phyloP scores from a whole-genome alignment of 2,113 vertebrate genomes.

The Saimiri boliviensis region DNA sequence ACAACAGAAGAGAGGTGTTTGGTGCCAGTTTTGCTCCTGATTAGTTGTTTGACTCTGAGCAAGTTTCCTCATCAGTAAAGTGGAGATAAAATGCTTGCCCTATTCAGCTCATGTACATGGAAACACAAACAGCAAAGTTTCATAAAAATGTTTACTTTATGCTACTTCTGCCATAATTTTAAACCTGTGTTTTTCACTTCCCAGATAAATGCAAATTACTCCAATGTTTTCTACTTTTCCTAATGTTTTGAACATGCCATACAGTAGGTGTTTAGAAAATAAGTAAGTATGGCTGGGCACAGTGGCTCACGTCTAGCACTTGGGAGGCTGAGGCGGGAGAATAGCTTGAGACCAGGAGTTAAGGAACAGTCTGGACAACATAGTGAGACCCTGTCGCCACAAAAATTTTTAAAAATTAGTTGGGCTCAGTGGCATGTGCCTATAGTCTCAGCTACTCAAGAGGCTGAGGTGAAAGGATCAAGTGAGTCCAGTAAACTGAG shows the following conservation, averaged over 20 bases:
- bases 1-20: background rate
- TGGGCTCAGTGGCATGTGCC: too few relatives aligned
- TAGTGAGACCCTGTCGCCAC: too few relatives aligned
- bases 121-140: background rate
- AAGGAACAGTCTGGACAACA: too few relatives aligned
- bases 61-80: background rate
- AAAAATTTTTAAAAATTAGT: too few relatives aligned
- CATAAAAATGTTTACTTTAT: background rate
- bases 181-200: background rate
- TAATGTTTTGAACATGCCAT: background rate
- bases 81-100: background rate
- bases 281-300: background rate
- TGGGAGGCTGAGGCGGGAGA: too few relatives aligned
- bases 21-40: background rate
- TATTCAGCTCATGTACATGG: background rate
- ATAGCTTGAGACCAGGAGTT: too few relatives aligned
- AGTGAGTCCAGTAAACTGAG: too few relatives aligned
- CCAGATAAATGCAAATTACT: background rate
- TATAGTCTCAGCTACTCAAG: too few relatives aligned
- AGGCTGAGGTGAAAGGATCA: too few relatives aligned
- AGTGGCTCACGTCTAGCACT: too few relatives aligned
- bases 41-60: background rate
- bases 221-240: background rate
- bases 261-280: background rate
- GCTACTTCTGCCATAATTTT: background rate